Conservation (phyloP, 2,797 vertebrate genomes). For the Brachyalestes nurse region DNA sequence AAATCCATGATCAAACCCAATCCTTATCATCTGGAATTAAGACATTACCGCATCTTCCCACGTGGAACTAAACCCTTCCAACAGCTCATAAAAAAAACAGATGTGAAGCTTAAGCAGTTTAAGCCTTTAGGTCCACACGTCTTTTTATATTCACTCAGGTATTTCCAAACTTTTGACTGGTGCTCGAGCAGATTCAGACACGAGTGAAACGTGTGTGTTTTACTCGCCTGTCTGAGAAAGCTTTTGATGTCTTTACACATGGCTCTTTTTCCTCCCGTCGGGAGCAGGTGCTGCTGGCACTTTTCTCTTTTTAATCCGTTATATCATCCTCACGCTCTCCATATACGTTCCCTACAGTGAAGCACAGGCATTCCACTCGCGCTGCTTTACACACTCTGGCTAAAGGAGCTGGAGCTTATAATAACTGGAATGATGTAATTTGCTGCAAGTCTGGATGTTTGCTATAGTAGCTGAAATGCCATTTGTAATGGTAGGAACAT, state of each 20-base stretch:
- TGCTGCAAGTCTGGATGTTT: neutral
- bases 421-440: conserved; percentile 4
- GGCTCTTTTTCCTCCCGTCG: neutral
- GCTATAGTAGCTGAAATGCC: neutral
- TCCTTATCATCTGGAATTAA: too few relatives aligned
- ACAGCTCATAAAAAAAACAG: too few relatives aligned
- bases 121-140: too few relatives aligned
- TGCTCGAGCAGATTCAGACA: neutral
- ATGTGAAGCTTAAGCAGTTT: too few relatives aligned
- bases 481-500: neutral
- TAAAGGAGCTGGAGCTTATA: neutral
- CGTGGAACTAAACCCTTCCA: too few relatives aligned
- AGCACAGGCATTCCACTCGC: neutral
- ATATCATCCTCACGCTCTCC: neutral
- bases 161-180: neutral
- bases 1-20: too few relatives aligned
- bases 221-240: neutral
- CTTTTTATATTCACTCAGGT: neutral
- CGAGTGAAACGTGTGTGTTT: neutral
- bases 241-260: neutral
- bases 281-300: conserved; percentile 7
- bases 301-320: neutral
- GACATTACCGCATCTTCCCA: too few relatives aligned
- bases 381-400: neutral
- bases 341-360: neutral